These are phyloP conservation scores for Apus apus DNA, from an alignment of 2,113 vertebrate species.

Conservation along the genomic window DNA sequence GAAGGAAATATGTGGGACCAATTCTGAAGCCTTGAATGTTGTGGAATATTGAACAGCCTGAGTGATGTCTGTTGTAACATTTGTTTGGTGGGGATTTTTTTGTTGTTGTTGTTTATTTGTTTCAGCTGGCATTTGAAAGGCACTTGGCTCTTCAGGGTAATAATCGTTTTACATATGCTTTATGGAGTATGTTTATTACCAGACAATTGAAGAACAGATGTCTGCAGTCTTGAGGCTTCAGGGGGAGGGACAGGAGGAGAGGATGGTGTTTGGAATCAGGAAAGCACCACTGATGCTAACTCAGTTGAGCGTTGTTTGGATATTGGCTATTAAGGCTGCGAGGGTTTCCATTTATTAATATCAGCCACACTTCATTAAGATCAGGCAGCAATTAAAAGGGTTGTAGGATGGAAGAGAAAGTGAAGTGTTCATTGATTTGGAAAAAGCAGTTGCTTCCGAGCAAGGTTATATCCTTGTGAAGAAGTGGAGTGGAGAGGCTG, in stretches of 20 bases:
- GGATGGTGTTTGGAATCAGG: neutral
- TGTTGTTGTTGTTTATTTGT: slow-evolving; percentile 14
- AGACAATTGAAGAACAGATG: slow-evolving; percentile 67
- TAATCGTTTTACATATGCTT: slow-evolving; percentile 69
- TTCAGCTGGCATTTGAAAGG: slow-evolving; percentile 67
- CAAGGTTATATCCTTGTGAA: neutral
- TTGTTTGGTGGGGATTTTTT: neutral
- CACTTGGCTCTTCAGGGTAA: slow-evolving; percentile 66
- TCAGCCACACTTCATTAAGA: slow-evolving; percentile 67
- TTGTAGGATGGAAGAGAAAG: neutral
- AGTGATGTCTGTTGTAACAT: neutral
- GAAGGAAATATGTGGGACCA: neutral
- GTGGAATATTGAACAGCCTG: slow-evolving; percentile 36
- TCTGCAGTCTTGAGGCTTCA: slow-evolving; percentile 47
- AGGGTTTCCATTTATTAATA: slow-evolving; percentile 28
- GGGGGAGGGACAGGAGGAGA: neutral
- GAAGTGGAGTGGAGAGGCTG: neutral
- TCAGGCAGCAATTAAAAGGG: slow-evolving; percentile 63
- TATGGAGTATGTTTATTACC: slow-evolving; percentile 63
- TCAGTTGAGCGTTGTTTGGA: neutral
- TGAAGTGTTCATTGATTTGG: neutral
- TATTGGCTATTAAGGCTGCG: neutral
- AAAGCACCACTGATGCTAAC: neutral
- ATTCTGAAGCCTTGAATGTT: neutral
- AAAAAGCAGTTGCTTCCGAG: neutral